Base-by-base conservation (phyloP, 1,140 invertebrate genomes). In the Drosophila rufa region DNA sequence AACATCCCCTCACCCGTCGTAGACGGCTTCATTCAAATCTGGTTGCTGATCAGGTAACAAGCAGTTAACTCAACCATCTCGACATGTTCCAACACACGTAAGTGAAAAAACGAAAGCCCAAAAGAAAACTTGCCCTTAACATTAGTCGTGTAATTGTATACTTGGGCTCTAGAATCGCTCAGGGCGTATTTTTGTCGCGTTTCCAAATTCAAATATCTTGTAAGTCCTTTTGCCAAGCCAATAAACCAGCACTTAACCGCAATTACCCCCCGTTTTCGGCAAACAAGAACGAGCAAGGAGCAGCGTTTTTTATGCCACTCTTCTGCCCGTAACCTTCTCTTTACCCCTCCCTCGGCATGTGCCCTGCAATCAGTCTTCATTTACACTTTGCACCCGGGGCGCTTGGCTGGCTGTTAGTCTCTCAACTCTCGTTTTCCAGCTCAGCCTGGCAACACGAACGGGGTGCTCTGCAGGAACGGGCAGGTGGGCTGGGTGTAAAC, bases 231-330 rank as follows among this genome's bases (percentile, higher is more conserved):
- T 90, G 75, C 86, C 85, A 81, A 90, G 71, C 85, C 81, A 89
- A 89, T 85, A 89, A 89, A 90, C 85, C 85, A 79, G 86, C 85
- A 90, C 85, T 90, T 90, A 90, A 90, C 85, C 85, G 90, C 86
- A 90, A 90, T 90, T 90, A 91, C 86, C 86, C 85, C 71, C 82
- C 84, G 78, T 77, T 74, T 89, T 86, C 69, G 85, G 75, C 79
- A 79, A 86, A 86, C 79, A 79, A 84, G 79, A 60, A 59, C 69
- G 71, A 67, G 62, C 75, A 68, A 70, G 64, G 73, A 84, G 65
- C 69, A 65, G 57, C 48, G 69, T 79, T 87, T 85, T 85, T 82
- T 87, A 82, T 78, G 61, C 70, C 74, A 77, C 71, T 45, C 47
- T 50, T 55, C 27, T 66, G 12, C 30, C 43, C 55, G 46, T 38